Evolutionary conservation across 2,888 invertebrate species (phyloP), one percentile per base, ranked within the genome.

Genomic region (Ceraclea dissimilis): DNA sequence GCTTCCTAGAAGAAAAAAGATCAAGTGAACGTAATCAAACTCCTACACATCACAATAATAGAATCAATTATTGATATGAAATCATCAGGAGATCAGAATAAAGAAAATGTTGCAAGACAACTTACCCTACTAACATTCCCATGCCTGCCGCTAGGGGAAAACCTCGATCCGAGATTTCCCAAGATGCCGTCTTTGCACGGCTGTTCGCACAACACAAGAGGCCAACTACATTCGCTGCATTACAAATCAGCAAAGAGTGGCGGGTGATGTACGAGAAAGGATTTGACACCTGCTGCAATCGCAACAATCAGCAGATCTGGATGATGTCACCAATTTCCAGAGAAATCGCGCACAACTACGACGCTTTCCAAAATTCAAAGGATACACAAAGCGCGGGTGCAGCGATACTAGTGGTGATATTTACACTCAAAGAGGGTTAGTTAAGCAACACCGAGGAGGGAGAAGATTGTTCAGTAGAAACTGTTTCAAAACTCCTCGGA

Each of bases 101-200:
- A n/a, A n/a, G n/a, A n/a, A n/a, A n/a, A n/a, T n/a, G n/a, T n/a
- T n/a, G n/a, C n/a, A 39, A 39, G 8, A 39, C 2, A 18, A 51
- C 54, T 61, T 51, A 61, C 61, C 59, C 59, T 47, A 61, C 50
- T 46, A 61, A 49, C 61, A 61, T 59, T 57, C 61, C 61, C 61
- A 61, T 61, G 52, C 55, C 61, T 59, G 57, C 47, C 53, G 53
- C 46, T 44, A 33, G 50, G 19, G 43, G 50, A 47, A 47, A 57
- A 50, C 18, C 47, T 51, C 19, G 34, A n/a, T 13, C 46, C 49
- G 46, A 44, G 33, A 51, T 55, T 48, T 46, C 31, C 46, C 20
- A n/a, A 26, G 33, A 43, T 44, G 49, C 26, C 16, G 49, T 19
- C 13, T 13, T 10, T 4, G 18, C 31, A 16, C 26, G 20, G 50